A percentile compares a stretch with the other conserved stretches of the same genome.
phyloP scores from a whole-genome alignment of 1,140 invertebrate genomes.

The Micrasema minimum region DNA sequence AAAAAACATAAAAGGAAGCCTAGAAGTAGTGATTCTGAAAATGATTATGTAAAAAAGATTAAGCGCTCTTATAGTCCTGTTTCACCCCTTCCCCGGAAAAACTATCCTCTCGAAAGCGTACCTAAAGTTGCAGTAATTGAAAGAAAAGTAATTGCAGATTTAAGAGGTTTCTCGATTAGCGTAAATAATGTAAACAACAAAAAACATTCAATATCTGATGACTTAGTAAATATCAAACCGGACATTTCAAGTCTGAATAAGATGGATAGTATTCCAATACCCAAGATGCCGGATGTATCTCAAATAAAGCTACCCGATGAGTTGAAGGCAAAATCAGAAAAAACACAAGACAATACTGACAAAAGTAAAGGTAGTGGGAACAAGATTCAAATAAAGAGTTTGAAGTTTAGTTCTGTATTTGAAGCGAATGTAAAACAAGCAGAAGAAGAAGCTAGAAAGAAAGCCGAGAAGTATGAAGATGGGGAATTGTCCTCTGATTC shows the following conservation, averaged over 20 bases:
- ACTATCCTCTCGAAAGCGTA: background rate
- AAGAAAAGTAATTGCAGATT: conserved; percentile 34
- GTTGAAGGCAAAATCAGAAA: conserved; percentile 10
- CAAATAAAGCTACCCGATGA: conserved; percentile 52
- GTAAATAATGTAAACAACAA: conserved; percentile 57
- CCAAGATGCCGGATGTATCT: conserved; percentile 48
- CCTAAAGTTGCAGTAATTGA: conserved; percentile 22
- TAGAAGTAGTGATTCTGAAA: conserved; percentile 58
- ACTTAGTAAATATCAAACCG: conserved; percentile 44
- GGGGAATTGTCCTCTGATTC: conserved; percentile 69
- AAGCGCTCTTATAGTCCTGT: conserved; percentile 32
- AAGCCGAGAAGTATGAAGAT: conserved; percentile 72
- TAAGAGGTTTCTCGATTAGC: conserved; percentile 24
- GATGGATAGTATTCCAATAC: conserved; percentile 52
- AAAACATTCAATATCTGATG: conserved; percentile 54
- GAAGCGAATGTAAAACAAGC: conserved; percentile 74
- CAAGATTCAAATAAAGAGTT: conserved; percentile 72
- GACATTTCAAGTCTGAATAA: conserved; percentile 52
- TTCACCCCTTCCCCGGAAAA: conserved; percentile 13
- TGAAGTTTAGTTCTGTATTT: conserved; percentile 75
- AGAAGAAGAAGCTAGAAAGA: conserved; percentile 72
- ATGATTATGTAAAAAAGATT: conserved; percentile 30
- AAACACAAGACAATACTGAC: conserved; percentile 55
- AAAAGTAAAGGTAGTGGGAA: conserved; percentile 59
- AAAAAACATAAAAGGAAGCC: conserved; percentile 70